Conservation (phyloP, 1,140 invertebrate species). For the Brevipalpus yothersi region DNA sequence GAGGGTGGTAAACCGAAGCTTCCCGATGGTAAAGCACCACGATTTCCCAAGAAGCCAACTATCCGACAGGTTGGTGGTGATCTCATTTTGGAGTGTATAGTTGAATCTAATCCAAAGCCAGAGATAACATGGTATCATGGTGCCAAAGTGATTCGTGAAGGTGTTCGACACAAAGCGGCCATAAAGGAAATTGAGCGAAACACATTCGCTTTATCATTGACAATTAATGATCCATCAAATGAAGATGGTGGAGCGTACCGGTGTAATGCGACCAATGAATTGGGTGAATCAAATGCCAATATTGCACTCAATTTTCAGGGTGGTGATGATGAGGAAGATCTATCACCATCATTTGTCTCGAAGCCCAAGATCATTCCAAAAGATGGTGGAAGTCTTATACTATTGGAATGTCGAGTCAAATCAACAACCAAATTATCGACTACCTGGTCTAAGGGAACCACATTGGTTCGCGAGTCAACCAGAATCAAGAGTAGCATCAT, state of each 20-base stretch:
- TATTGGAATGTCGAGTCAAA: slow-evolving; percentile 83
- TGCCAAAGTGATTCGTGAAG: slow-evolving; percentile 49
- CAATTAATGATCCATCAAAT: slow-evolving; percentile 60
- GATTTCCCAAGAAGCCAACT: slow-evolving; percentile 89
- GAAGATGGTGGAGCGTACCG: slow-evolving; percentile 93
- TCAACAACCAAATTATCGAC: slow-evolving; percentile 69
- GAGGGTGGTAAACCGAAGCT: slow-evolving; percentile 54
- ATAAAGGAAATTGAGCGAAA: slow-evolving; percentile 56
- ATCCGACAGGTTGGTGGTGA: slow-evolving; percentile 81
- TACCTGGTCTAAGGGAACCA: slow-evolving; percentile 66
- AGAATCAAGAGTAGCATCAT: slow-evolving; percentile 56
- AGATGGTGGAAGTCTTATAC: slow-evolving; percentile 75
- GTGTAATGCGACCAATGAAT: slow-evolving; percentile 92
- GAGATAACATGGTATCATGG: slow-evolving; percentile 89
- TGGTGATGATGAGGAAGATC: slow-evolving; percentile 38
- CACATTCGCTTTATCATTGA: slow-evolving; percentile 62
- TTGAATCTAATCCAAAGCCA: slow-evolving; percentile 79
- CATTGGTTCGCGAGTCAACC: slow-evolving; percentile 52
- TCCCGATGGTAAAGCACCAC: slow-evolving; percentile 72
- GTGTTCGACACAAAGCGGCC: slow-evolving; percentile 56
- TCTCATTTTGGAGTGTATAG: slow-evolving; percentile 78
- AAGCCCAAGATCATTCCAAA: slow-evolving; percentile 94
- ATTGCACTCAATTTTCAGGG: slow-evolving; percentile 26
- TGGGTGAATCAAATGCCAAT: slow-evolving; percentile 97
- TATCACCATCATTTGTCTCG: slow-evolving; percentile 80